Conservation (phyloP, 2,797 vertebrate genomes). For the Gouania willdenowi region DNA sequence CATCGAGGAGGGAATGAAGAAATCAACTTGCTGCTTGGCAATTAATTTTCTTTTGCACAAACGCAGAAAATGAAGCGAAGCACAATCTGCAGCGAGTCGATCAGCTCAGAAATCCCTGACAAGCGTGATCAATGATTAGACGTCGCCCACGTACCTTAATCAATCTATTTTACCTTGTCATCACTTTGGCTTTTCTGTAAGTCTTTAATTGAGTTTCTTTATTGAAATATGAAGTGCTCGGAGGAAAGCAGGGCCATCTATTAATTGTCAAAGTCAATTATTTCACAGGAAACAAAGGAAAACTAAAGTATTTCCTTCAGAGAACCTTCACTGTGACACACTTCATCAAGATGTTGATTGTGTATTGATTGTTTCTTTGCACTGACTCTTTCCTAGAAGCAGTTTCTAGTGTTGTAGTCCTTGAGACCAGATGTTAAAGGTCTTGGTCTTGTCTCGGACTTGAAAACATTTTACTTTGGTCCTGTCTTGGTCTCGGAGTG, state of each 20-base stretch:
- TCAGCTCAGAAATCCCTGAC: slow-evolving; percentile 65
- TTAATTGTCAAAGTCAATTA: slow-evolving; percentile 40
- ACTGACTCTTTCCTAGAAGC: too few species aligned
- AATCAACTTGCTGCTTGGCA: slow-evolving; percentile 60
- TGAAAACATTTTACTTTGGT: too few species aligned
- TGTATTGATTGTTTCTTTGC: too few species aligned
- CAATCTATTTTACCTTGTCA: slow-evolving; percentile 68
- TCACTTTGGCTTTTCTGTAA: slow-evolving; percentile 55
- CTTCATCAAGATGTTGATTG: too few species aligned
- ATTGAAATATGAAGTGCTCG: slow-evolving; percentile 44
- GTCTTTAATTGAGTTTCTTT: slow-evolving; percentile 34
- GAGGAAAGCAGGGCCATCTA: slow-evolving; percentile 17
- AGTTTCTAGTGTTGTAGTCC: too few species aligned
- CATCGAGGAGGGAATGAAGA: background rate
- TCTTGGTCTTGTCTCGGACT: too few species aligned
- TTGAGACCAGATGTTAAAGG: too few species aligned
- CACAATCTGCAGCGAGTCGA: slow-evolving; percentile 67
- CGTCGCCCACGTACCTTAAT: slow-evolving; percentile 44
- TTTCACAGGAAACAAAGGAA: slow-evolving; percentile 1
- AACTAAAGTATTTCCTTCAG: too few species aligned
- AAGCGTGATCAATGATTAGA: slow-evolving; percentile 63
- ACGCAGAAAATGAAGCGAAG: slow-evolving; percentile 53
- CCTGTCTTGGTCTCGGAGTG: too few species aligned
- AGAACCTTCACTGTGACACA: too few species aligned
- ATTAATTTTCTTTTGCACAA: slow-evolving; percentile 62